phyloP scores from a whole-genome alignment of 2,888 invertebrate genomes.

The Halictus ligatus region DNA sequence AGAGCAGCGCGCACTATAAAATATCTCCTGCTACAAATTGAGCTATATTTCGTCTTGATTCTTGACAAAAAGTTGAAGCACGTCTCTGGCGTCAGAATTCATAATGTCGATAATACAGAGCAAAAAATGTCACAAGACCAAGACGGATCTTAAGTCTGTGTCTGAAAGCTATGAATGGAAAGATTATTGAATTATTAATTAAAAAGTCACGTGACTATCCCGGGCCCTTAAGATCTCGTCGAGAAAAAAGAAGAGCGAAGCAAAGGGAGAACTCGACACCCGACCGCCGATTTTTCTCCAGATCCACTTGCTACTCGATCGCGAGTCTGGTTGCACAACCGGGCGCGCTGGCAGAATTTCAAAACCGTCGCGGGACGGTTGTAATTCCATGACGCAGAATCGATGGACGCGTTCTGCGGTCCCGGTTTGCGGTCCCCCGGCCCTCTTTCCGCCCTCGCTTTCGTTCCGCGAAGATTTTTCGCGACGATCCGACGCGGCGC shows the following conservation, averaged over 20 bases:
- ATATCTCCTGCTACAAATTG: no score
- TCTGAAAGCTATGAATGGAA: no score
- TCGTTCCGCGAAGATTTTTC: neutral
- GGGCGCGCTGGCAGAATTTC: conserved; percentile 23
- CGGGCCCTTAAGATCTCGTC: neutral
- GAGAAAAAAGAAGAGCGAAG: neutral
- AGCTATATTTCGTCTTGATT: no score
- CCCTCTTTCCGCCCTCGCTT: neutral
- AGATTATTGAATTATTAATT: no score
- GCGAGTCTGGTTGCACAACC: conserved; percentile 37
- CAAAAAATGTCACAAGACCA: no score
- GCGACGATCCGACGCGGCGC: neutral
- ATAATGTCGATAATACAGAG: no score
- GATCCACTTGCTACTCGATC: neutral
- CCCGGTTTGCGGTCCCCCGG: conserved; percentile 35
- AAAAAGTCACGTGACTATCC: no score
- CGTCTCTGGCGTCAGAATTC: no score
- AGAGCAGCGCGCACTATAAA: no score
- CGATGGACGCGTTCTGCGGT: conserved; percentile 36
- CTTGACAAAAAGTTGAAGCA: no score
- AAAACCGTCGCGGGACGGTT: conserved; percentile 28
- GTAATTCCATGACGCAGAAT: conserved; percentile 42
- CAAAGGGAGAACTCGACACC: conserved; percentile 19
- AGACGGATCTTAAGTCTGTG: no score
- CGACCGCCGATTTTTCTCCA: conserved; percentile 16